phyloP scores from a whole-genome alignment of 1,140 invertebrate genomes.

The Drosophila jambulina region DNA sequence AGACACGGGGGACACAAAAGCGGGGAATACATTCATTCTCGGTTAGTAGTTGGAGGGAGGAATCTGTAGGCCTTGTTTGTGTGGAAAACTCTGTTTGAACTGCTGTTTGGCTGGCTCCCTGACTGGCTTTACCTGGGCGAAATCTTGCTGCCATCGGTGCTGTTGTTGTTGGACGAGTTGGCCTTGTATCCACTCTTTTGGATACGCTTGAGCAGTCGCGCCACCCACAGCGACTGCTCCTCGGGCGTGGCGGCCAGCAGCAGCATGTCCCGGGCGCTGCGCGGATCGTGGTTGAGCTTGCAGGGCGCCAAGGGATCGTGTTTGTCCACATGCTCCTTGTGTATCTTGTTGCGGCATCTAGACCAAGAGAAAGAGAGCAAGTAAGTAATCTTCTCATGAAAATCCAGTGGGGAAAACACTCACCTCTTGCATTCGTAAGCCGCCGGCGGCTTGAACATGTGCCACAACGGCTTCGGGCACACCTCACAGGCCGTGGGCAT shows the following conservation, averaged over 20 bases:
- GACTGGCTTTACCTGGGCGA: conserved; percentile 88
- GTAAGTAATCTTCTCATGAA: not conserved
- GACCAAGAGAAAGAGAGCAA: not conserved
- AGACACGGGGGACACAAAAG: conserved; percentile 28
- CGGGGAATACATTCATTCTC: conserved; percentile 1
- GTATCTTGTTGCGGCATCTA: conserved; percentile 97
- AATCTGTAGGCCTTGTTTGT: not conserved
- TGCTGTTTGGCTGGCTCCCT: conserved; percentile 2
- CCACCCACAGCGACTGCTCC: conserved; percentile 97
- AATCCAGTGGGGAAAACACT: not conserved
- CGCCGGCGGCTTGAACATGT: conserved; percentile 98
- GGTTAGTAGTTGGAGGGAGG: conserved; percentile 11
- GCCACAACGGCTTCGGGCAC: conserved; percentile 98
- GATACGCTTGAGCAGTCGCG: conserved; percentile 95
- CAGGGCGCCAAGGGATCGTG: conserved; percentile 94
- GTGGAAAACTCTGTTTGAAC: not conserved
- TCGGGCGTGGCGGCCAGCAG: conserved; percentile 93
- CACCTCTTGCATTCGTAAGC: conserved; percentile 97
- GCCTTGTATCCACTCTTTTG: conserved; percentile 97
- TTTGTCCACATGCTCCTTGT: conserved; percentile 96
- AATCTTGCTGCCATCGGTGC: conserved; percentile 87
- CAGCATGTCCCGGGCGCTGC: conserved; percentile 95
- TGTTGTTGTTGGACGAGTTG: conserved; percentile 88
- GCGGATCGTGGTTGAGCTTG: conserved; percentile 97
- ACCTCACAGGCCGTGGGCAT: conserved; percentile 99